Evolutionary conservation across 2,888 invertebrate genomes (phyloP).

Genomic region (Incurvaria masculella): DNA sequence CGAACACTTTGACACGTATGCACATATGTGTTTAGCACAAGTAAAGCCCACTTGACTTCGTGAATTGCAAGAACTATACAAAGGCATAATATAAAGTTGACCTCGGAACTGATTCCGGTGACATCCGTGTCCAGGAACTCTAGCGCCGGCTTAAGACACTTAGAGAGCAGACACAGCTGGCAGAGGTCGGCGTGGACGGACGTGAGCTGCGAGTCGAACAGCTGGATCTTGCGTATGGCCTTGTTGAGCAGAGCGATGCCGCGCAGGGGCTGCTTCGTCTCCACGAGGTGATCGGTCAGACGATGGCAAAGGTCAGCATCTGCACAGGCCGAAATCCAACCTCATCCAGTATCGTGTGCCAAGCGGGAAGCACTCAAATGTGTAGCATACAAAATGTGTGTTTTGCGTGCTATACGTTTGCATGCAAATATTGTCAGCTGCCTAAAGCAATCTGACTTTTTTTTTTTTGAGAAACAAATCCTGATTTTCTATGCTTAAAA

Average conservation of each 20-base stretch:
- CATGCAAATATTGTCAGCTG: too few relatives aligned
- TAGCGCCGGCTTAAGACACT: conserved; percentile 89
- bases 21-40: too few relatives aligned
- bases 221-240: conserved; percentile 85
- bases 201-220: conserved; percentile 86
- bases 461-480: too few relatives aligned
- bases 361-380: conserved; percentile 4
- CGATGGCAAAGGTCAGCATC: conserved; percentile 89
- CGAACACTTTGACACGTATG: too few relatives aligned
- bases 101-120: conserved; percentile 86
- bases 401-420: too few relatives aligned
- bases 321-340: conserved; percentile 32
- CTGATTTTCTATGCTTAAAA: too few relatives aligned
- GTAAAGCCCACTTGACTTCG: too few relatives aligned
- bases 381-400: conserved; percentile 1
- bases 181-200: conserved; percentile 93
- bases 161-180: conserved; percentile 85
- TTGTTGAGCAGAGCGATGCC: conserved; percentile 80
- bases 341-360: too few relatives aligned
- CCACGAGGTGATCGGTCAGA: conserved; percentile 74
- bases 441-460: too few relatives aligned
- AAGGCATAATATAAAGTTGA: too few relatives aligned
- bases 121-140: conserved; percentile 88
- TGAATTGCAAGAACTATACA: too few relatives aligned
- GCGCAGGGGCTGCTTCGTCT: conserved; percentile 72